These are phyloP conservation scores for Hypocryptadius cinnamomeus DNA, from an alignment of 2,113 vertebrate species.

Conservation along the genomic window DNA sequence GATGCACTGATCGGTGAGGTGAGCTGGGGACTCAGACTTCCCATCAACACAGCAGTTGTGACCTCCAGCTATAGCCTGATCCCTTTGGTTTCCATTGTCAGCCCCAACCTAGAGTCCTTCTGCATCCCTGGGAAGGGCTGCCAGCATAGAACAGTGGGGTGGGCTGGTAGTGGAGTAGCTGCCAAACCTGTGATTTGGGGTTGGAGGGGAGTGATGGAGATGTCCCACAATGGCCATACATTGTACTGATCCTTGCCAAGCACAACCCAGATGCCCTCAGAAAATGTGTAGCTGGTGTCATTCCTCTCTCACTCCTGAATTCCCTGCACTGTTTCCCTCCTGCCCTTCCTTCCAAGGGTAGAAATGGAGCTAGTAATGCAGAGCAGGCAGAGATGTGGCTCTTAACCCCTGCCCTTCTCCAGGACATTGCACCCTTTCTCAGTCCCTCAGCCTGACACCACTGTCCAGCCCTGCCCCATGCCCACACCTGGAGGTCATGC, in stretches of 20 bases:
- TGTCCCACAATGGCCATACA: neutral
- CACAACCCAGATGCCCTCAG: neutral
- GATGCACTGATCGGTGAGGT: neutral
- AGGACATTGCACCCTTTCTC: neutral
- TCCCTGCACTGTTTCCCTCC: neutral
- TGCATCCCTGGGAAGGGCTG: neutral
- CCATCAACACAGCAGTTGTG: neutral
- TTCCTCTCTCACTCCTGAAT: neutral
- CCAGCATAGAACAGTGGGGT: neutral
- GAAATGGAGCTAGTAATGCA: neutral
- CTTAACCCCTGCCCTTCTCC: neutral
- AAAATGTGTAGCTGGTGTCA: fast-evolving
- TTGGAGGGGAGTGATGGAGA: neutral
- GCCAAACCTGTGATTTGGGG: no score
- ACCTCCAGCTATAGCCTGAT: neutral
- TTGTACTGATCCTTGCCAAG: neutral
- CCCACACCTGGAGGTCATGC: neutral
- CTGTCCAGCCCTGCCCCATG: fast-evolving
- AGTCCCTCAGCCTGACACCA: neutral
- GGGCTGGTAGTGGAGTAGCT: no score
- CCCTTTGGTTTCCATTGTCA: neutral
- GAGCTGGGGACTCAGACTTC: neutral
- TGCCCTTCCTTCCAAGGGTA: neutral
- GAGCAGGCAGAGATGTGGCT: neutral
- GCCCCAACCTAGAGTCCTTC: neutral